Evolutionary conservation across 2,888 invertebrate genomes (phyloP).

Genomic region (Lepidochitona cinerea): DNA sequence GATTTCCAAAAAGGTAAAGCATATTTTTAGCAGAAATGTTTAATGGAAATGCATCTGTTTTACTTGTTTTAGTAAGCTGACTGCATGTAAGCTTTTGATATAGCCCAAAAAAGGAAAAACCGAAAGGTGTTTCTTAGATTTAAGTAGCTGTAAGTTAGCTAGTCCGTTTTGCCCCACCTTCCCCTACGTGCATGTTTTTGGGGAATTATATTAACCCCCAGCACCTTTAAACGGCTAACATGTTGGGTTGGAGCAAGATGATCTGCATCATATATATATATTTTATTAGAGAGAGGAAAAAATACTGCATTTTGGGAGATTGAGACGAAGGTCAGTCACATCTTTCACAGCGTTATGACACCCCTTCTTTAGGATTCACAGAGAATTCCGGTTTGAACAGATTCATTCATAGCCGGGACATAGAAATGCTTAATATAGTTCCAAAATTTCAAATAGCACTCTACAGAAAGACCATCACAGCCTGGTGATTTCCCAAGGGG

Average conservation of each 20-base stretch:
- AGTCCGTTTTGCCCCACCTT: not conserved
- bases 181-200: not conserved
- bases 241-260: not conserved
- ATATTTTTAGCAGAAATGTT: no score
- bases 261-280: not conserved
- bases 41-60: no score
- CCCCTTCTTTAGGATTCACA: not conserved
- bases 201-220: not conserved
- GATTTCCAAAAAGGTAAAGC: no score
- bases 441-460: not conserved
- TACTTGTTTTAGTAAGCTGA: no score
- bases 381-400: not conserved
- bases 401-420: not conserved
- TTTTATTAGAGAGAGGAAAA: not conserved
- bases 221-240: not conserved
- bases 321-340: not conserved
- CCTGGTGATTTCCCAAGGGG: not conserved
- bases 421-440: not conserved
- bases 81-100: no score
- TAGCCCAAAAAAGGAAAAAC: no score
- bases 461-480: not conserved
- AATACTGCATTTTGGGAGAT: not conserved
- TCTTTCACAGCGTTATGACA: not conserved
- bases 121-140: no score
- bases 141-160: no score